Evolutionary conservation across 2,888 invertebrate genomes (phyloP).

Genomic region (Boloria euphrosyne): DNA sequence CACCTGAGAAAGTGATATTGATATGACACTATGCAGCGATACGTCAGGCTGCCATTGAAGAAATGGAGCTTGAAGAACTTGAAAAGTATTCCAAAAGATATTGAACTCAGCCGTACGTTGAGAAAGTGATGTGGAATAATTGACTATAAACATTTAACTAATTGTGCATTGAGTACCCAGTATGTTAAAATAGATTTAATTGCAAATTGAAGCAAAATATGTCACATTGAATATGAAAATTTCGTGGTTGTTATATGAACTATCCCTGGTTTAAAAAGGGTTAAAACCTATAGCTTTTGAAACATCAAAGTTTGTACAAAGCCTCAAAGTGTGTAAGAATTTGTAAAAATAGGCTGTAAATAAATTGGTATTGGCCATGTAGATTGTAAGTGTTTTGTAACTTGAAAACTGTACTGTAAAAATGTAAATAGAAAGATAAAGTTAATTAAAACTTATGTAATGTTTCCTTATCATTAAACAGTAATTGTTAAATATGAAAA

Average conservation of each 20-base stretch:
- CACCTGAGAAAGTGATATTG: conserved; percentile 49
- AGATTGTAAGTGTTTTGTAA: too few relatives aligned
- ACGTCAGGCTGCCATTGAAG: conserved; percentile 3
- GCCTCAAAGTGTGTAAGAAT: neutral
- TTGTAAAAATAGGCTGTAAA: neutral
- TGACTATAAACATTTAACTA: neutral
- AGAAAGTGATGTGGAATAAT: neutral
- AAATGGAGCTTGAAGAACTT: conserved; percentile 19
- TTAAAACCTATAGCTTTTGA: too few relatives aligned
- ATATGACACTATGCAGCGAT: conserved; percentile 25
- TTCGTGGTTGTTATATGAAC: too few relatives aligned
- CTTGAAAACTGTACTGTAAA: too few relatives aligned
- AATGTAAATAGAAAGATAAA: too few relatives aligned
- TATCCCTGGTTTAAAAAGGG: too few relatives aligned
- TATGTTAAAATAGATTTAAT: neutral
- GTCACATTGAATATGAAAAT: too few relatives aligned
- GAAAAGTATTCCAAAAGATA: conserved; percentile 14
- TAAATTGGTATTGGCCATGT: too few relatives aligned
- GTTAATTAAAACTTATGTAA: too few relatives aligned
- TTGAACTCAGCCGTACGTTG: neutral
- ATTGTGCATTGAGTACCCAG: neutral
- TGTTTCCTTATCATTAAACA: too few relatives aligned
- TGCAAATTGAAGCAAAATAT: neutral
- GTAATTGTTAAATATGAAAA: too few relatives aligned
- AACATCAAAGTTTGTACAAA: too few relatives aligned